Conservation (phyloP, 2,797 vertebrate species). For the Loris lydekkerianus region DNA sequence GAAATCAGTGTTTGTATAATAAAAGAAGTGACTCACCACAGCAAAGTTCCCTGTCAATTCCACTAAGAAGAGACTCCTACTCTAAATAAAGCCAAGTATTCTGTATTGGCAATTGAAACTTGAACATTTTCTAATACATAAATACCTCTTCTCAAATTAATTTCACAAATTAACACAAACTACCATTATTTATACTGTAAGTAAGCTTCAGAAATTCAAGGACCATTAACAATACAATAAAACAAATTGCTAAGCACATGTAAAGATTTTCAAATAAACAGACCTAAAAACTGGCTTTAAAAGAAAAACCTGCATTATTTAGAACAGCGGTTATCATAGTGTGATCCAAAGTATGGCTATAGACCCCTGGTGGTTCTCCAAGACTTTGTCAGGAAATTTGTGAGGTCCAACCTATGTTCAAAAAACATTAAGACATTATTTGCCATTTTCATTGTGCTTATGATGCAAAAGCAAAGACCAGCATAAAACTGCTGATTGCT, state of each 20-base stretch:
- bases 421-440: background rate
- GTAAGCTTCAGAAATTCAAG: background rate
- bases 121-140: slow-evolving; percentile 2
- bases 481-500: background rate
- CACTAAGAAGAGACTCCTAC: background rate
- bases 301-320: background rate
- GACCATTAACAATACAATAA: background rate
- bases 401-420: background rate
- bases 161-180: background rate
- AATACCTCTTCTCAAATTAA: background rate
- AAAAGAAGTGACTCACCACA: background rate
- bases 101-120: background rate
- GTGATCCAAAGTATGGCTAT: background rate
- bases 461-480: background rate
- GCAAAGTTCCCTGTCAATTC: background rate
- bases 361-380: background rate
- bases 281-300: background rate
- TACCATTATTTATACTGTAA: background rate
- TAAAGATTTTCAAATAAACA: background rate
- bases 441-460: background rate
- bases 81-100: background rate
- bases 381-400: background rate
- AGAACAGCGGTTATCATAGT: background rate
- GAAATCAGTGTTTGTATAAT: slow-evolving; percentile 8
- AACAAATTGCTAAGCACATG: background rate